These are phyloP conservation scores for Casuarius casuarius DNA, from an alignment of 2,113 vertebrate species.

Conservation along the genomic window DNA sequence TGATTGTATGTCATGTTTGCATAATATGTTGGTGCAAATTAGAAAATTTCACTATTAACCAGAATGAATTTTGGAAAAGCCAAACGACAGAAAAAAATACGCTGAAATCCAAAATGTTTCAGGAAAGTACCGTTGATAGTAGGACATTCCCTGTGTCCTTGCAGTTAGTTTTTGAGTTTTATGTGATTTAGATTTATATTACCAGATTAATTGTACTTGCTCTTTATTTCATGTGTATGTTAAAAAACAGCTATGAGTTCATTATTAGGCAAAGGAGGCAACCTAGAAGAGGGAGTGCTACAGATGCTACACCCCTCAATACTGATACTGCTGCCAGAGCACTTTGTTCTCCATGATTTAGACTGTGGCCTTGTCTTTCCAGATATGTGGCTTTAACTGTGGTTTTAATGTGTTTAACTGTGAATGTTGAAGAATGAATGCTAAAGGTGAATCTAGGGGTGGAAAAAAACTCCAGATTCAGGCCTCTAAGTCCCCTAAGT, in stretches of 20 bases:
- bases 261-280: not conserved
- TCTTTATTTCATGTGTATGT: not conserved
- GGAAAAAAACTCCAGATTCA: not conserved
- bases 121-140: not conserved
- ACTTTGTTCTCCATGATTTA: not conserved
- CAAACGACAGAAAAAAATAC: not conserved
- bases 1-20: not conserved
- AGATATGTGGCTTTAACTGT: not conserved
- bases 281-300: not conserved
- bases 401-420: no score
- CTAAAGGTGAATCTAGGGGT: not conserved
- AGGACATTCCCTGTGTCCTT: not conserved
- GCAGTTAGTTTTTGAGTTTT: not conserved
- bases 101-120: not conserved
- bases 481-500: not conserved
- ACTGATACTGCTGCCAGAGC: not conserved
- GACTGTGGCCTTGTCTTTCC: not conserved
- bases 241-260: not conserved
- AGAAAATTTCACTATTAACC: not conserved
- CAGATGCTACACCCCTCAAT: not conserved
- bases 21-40: not conserved
- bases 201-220: not conserved
- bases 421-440: not conserved
- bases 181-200: not conserved
- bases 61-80: not conserved